Conservation (phyloP, 2,888 invertebrate species). For the Thereva nobilitata region DNA sequence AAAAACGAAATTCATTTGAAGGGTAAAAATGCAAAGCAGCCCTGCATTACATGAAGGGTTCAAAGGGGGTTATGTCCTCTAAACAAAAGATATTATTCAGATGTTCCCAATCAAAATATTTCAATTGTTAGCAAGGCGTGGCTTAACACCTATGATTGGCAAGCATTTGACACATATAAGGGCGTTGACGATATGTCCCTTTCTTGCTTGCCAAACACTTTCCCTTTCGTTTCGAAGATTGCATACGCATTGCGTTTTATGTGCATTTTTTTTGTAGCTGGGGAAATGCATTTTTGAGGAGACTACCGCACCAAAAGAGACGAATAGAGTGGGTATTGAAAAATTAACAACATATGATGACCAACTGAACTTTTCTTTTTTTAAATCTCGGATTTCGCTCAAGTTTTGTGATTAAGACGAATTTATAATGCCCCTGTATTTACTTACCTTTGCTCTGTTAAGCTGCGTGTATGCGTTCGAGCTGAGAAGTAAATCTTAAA, state of each 20-base stretch:
- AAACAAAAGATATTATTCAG: not conserved
- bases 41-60: not conserved
- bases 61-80: slow-evolving; percentile 11
- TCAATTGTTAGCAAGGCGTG: slow-evolving; percentile 24
- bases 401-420: too few species aligned
- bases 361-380: too few species aligned
- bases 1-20: too few species aligned
- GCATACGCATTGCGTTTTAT: slow-evolving; percentile 7
- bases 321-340: too few species aligned
- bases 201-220: slow-evolving; percentile 6
- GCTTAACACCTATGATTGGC: slow-evolving; percentile 26
- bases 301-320: too few species aligned
- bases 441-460: too few species aligned
- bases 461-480: too few species aligned
- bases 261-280: not conserved
- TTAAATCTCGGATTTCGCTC: too few species aligned
- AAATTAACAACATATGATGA: too few species aligned
- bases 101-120: not conserved
- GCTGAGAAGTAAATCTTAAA: too few species aligned
- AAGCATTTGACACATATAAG: slow-evolving; percentile 25
- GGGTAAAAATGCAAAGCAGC: too few species aligned
- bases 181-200: slow-evolving; percentile 20
- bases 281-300: slow-evolving; percentile 10
- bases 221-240: slow-evolving; percentile 22
- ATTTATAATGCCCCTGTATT: too few species aligned